phyloP scores from a whole-genome alignment of 2,888 invertebrate species.

The Odontocolon sp. region DNA sequence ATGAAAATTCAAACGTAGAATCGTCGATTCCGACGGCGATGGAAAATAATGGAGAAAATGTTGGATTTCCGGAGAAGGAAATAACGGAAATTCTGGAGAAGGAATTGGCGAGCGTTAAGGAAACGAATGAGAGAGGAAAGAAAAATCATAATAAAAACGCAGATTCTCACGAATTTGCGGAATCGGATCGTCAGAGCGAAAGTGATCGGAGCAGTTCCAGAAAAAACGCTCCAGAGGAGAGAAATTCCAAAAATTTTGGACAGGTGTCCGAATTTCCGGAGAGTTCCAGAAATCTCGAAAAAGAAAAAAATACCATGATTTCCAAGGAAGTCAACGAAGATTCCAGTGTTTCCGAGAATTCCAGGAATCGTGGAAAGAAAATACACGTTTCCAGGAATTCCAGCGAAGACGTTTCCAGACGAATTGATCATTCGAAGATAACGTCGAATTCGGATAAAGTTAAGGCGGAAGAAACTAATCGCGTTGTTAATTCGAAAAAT shows the following conservation, averaged over 20 bases:
- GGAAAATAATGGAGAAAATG: conserved; percentile 74
- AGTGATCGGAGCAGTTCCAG: no score
- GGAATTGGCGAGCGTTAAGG: conserved; percentile 64
- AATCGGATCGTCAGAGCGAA: no score
- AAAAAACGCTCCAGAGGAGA: no score
- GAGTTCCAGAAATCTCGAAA: conserved; percentile 43
- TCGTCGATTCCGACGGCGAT: background rate
- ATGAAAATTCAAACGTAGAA: no score
- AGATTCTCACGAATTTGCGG: conserved; percentile 67
- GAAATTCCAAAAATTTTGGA: conserved; percentile 52
- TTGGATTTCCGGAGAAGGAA: conserved; percentile 77
- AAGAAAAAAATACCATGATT: no score
- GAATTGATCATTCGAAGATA: no score
- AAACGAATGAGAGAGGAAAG: conserved; percentile 38
- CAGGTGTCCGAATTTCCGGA: no score
- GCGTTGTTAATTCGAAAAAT: conserved; percentile 68
- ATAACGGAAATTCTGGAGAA: conserved; percentile 74
- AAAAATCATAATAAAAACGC: conserved; percentile 45
- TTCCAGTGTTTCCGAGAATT: no score
- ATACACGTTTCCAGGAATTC: background rate
- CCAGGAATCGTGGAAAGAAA: conserved; percentile 20
- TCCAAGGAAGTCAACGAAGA: no score
- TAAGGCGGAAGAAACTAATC: no score
- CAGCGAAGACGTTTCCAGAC: conserved; percentile 15
- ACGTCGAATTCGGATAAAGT: conserved; percentile 57